phyloP scores from a whole-genome alignment of 2,113 vertebrate species.

The Eudyptes chrysolophus region DNA sequence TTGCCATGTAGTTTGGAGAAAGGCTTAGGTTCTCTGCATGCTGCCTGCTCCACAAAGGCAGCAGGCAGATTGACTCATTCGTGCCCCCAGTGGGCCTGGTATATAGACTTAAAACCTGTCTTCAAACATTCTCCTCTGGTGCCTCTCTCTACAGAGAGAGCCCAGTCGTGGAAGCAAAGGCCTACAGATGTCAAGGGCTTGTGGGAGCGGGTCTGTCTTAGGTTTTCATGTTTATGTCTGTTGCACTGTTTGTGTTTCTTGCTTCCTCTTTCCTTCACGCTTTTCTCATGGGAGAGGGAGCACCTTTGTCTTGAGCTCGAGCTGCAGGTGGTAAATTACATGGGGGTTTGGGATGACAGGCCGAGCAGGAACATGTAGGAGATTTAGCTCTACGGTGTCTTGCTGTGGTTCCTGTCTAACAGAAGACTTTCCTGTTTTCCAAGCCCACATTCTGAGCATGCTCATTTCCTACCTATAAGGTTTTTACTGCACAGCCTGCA shows the following conservation, averaged over 20 bases:
- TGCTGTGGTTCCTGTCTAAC: not conserved
- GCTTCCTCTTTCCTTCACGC: not conserved
- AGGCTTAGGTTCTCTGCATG: not conserved
- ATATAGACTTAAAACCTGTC: not conserved
- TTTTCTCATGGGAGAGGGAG: not conserved
- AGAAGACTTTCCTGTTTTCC: not conserved
- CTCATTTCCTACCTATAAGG: not conserved
- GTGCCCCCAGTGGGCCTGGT: accelerated
- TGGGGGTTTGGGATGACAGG: not conserved
- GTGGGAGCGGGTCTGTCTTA: not conserved
- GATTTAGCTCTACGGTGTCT: not conserved
- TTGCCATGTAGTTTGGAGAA: not conserved
- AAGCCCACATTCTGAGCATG: not conserved
- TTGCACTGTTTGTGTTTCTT: not conserved
- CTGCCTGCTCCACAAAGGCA: not conserved
- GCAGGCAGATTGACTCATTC: not conserved
- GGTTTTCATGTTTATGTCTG: not conserved
- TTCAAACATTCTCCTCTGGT: not conserved
- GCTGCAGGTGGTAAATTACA: not conserved
- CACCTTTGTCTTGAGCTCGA: not conserved
- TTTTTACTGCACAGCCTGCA: not conserved
- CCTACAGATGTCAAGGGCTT: not conserved
- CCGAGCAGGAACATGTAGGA: not conserved
- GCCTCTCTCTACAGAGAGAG: not conserved
- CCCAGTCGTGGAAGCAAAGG: not conserved